phyloP scores from a whole-genome alignment of 2,113 vertebrate species.

The Caranx melampygus region DNA sequence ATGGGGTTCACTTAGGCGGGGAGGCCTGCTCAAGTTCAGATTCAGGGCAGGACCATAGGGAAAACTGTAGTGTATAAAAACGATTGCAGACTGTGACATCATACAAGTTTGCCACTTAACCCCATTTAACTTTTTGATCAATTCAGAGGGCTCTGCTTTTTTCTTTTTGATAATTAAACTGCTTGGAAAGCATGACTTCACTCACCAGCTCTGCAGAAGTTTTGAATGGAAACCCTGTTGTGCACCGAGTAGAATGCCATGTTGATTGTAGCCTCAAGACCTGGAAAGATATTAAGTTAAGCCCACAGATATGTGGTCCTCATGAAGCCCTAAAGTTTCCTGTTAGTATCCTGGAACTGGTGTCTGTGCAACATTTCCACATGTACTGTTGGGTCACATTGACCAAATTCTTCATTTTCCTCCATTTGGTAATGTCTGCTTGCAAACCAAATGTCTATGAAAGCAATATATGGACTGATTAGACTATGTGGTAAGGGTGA shows the following conservation, averaged over 20 bases:
- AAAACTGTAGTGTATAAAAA: conserved; percentile 21
- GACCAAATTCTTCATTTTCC: conserved; percentile 64
- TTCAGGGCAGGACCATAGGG: conserved; percentile 11
- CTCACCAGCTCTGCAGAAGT: conserved; percentile 43
- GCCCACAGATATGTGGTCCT: conserved; percentile 69
- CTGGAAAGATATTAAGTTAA: conserved; percentile 73
- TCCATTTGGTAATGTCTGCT: conserved; percentile 73
- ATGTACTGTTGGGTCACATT: conserved; percentile 53
- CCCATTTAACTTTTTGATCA: conserved; percentile 40
- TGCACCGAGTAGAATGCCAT: conserved; percentile 56
- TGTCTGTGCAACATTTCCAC: conserved; percentile 69
- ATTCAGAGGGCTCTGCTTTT: conserved; percentile 46
- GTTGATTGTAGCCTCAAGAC: conserved; percentile 68
- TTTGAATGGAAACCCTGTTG: conserved; percentile 61
- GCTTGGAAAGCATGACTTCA: conserved; percentile 71
- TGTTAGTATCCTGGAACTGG: conserved; percentile 55
- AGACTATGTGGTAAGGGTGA: conserved; percentile 18
- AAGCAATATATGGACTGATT: conserved; percentile 56
- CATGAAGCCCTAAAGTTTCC: conserved; percentile 59
- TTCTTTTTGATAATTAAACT: conserved; percentile 49
- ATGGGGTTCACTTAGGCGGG: conserved; percentile 11
- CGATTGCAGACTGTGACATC: conserved; percentile 25
- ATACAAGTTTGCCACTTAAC: conserved; percentile 16
- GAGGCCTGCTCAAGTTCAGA: conserved; percentile 18
- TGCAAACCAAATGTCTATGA: conserved; percentile 61